Base-by-base conservation (phyloP, 30 jellyfish, hydroid and myxozoan genomes). In the Phacellophora camtschatica region DNA sequence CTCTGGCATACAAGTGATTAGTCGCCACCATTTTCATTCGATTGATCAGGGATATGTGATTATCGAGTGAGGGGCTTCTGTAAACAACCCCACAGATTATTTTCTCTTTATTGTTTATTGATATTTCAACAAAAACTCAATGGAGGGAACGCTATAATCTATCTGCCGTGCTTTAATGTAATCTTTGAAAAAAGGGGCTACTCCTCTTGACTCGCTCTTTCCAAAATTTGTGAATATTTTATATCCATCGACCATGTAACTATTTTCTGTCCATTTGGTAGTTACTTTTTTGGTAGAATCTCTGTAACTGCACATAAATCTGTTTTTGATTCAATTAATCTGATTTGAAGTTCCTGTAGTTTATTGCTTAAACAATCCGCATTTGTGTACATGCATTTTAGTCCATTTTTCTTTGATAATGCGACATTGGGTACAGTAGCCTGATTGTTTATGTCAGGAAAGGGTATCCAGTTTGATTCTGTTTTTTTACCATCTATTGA, bases 261-360 rank as follows among this genome's bases (percentile, higher is more conserved):
- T 55, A 29, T 64, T 55, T 29, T 64, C 78, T 2, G 22, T 64
- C 59, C 59, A 64, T 55, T 7, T 35, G 34, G 58, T 64, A 57
- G 58, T 64, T 29, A 55, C 22, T 29, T 7, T 35, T 64, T 64
- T 31, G 78, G 59, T 64, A 64, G 78, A 64, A 64, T 64, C 78
- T 64, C 78, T 29, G 78, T 28, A 29, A 64, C 78, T 64, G 78
- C 78, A 64, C 74, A 59, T 59, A 59, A 5, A 59, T 59, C 74
- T 19, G 23, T 43, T 48, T 48, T 59, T 32, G 19, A 59, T 59
- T 59, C 48, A 22, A 5, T 19, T 48, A 59, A 32, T 59, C 19
- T 0, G 74, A 48, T 48, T 51, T 51, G 30, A 13, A 51, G 23
- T 30, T 51, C 67, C 10, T 51, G 30, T 13, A 9, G 30, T 51